Evolutionary conservation across 2,113 vertebrate genomes (phyloP), one percentile per base, ranked within the genome.

Genomic region (Gymnorhina tibicen): DNA sequence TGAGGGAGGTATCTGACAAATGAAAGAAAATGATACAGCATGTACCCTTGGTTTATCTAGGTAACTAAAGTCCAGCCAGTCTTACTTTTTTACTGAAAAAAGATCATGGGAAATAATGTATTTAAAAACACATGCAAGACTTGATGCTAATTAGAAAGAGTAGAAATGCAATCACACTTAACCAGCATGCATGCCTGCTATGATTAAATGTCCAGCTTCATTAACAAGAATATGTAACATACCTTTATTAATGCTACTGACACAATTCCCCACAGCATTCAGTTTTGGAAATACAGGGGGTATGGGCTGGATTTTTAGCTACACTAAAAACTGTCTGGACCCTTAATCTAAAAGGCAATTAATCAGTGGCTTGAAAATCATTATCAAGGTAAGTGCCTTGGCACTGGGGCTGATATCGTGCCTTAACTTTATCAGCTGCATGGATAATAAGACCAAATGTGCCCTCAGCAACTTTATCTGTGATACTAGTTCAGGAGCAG

Each of bases 361-460:
- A 72, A 41, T 55, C 28, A 42, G 27, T 49, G 14, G 3, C 21
- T 90, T 77, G 37, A 74, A 95, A 90, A 16, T 32, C 68, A 68
- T 62, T 89, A 70, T 76, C 27, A 75, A 82, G 68, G 13, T 27
- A 67, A 89, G 35, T 72, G 15, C n/a, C 24, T 73, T 76, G 30
- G 16, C 33, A 56, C 26, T 77, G 12, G 6, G 5, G 11, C 12
- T 50, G 41, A 23, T 73, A 60, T 1, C 0, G 0, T 81, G 12
- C 30, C 56, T 72, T 84, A 68, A 30, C 28, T 84, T 67, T 72
- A 60, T 68, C 44, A 77, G 20, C 30, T 78, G 15, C 17, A n/a
- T 33, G 6, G 7, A 13, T n/a, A 16, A 27, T 66, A 74, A 82
- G 16, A 64, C 1, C 2, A 0, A 68, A 60, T 9, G 2, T 39